These are phyloP conservation scores for Hipposideros armiger DNA, from an alignment of 2,113 vertebrate species.

Conservation along the genomic window DNA sequence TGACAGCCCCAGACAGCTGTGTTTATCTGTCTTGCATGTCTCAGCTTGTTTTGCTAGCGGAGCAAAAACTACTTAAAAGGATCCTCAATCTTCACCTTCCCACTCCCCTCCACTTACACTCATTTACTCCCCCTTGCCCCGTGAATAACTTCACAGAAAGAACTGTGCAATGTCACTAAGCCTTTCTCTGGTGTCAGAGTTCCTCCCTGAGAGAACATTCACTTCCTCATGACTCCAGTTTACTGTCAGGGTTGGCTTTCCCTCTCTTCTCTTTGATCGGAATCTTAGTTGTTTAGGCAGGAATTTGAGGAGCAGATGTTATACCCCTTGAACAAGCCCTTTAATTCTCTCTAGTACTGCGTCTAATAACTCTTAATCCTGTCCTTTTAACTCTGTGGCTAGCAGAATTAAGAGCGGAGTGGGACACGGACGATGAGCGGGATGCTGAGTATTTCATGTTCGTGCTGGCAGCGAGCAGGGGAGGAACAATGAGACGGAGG, in stretches of 20 bases:
- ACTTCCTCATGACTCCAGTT: conserved; percentile 76
- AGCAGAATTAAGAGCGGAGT: conserved; percentile 84
- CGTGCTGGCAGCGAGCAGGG: conserved; percentile 73
- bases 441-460: conserved; percentile 85
- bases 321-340: conserved; percentile 67
- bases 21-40: conserved; percentile 81
- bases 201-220: conserved; percentile 68
- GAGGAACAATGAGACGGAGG: neutral
- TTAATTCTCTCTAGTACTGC: conserved; percentile 79
- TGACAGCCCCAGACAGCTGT: conserved; percentile 81
- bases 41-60: conserved; percentile 80
- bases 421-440: conserved; percentile 77
- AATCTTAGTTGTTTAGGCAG: conserved; percentile 79
- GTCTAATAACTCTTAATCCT: conserved; percentile 79
- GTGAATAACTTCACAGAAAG: conserved; percentile 78
- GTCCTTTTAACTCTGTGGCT: conserved; percentile 83
- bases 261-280: conserved; percentile 78
- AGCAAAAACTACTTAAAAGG: conserved; percentile 81
- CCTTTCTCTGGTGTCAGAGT: conserved; percentile 72
- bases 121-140: conserved; percentile 39
- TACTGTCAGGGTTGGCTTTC: conserved; percentile 75
- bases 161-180: conserved; percentile 75
- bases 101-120: conserved; percentile 62
- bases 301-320: conserved; percentile 82
- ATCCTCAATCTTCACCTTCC: conserved; percentile 76